Evolutionary conservation across 2,888 invertebrate genomes (phyloP).

Genomic region (Patella ulyssiponensis): DNA sequence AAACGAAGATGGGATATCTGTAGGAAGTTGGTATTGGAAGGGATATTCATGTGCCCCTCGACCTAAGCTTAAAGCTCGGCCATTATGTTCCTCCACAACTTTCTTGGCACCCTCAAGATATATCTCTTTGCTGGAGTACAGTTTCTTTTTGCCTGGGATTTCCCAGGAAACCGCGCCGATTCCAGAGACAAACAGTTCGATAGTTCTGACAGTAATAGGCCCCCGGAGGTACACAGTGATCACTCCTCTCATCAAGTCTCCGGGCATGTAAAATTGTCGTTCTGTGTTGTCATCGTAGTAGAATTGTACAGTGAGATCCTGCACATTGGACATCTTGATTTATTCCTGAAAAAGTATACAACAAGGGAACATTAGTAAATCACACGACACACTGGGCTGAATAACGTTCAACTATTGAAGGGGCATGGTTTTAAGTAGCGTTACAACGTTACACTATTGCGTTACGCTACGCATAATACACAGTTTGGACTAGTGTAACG

Average conservation of each 20-base stretch:
- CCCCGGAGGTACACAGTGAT: slow-evolving; percentile 38
- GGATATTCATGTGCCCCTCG: slow-evolving; percentile 64
- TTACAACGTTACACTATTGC: too few species aligned
- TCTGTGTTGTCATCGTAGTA: slow-evolving; percentile 57
- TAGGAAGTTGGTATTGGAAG: slow-evolving; percentile 65
- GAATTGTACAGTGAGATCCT: slow-evolving; percentile 37
- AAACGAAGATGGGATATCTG: slow-evolving; percentile 68
- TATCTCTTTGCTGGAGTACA: slow-evolving; percentile 16
- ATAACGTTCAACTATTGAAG: too few species aligned
- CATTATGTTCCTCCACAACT: slow-evolving; percentile 39
- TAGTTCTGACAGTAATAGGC: slow-evolving; percentile 22
- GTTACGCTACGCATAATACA: too few species aligned
- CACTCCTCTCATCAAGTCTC: slow-evolving; percentile 64
- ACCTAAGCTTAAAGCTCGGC: slow-evolving; percentile 43
- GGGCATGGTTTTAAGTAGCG: too few species aligned
- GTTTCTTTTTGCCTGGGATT: slow-evolving; percentile 23
- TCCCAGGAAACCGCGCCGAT: slow-evolving; percentile 39
- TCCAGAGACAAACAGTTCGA: slow-evolving; percentile 33
- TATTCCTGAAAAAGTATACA: too few species aligned
- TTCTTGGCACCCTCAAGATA: slow-evolving; percentile 51
- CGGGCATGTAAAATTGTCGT: slow-evolving; percentile 69
- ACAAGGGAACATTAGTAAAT: too few species aligned
- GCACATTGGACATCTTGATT: slow-evolving; percentile 28
- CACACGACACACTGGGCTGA: too few species aligned
- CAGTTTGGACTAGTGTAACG: too few species aligned